Percentiles rank a stretch among this genome's conserved stretches.
Evolutionary conservation across 2,113 vertebrate species (phyloP).

Genomic region (Rhabdomys dilectus): DNA sequence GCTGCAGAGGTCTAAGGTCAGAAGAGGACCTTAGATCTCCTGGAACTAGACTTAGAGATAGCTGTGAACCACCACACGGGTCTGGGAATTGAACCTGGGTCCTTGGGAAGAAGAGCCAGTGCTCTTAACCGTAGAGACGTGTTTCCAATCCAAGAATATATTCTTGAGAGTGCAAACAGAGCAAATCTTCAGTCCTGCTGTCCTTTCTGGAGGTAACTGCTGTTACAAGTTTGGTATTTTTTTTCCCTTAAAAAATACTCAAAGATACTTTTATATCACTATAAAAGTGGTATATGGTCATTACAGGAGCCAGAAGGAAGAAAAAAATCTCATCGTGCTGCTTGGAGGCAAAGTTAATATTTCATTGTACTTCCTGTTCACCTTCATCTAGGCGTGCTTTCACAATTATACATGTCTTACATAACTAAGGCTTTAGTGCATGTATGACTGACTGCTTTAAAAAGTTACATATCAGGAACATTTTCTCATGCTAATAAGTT

Average conservation of each 20-base stretch:
- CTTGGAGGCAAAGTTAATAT: slow-evolving; percentile 13
- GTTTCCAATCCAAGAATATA: background rate
- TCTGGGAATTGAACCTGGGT: background rate
- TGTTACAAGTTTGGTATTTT: background rate
- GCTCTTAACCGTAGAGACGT: background rate
- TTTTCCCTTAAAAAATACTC: background rate
- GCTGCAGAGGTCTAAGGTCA: background rate
- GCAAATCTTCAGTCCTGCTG: background rate
- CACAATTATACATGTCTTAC: slow-evolving; percentile 5
- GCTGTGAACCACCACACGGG: background rate
- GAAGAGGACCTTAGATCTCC: background rate
- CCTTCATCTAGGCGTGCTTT: background rate
- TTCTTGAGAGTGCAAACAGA: background rate
- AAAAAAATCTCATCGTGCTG: background rate
- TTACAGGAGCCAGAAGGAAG: background rate
- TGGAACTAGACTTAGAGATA: background rate
- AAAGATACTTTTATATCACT: background rate
- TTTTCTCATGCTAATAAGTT: slow-evolving; percentile 21
- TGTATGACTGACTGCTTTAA: background rate
- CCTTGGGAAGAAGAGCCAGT: background rate
- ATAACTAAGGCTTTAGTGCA: slow-evolving; percentile 50
- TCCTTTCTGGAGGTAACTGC: background rate
- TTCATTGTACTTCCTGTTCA: slow-evolving; percentile 6
- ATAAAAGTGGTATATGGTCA: background rate
- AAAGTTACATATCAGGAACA: slow-evolving; percentile 9